These are phyloP conservation scores for Desmophyllum pertusum DNA, from an alignment of 92 coral and sea anemone genomes.

Conservation along the genomic window DNA sequence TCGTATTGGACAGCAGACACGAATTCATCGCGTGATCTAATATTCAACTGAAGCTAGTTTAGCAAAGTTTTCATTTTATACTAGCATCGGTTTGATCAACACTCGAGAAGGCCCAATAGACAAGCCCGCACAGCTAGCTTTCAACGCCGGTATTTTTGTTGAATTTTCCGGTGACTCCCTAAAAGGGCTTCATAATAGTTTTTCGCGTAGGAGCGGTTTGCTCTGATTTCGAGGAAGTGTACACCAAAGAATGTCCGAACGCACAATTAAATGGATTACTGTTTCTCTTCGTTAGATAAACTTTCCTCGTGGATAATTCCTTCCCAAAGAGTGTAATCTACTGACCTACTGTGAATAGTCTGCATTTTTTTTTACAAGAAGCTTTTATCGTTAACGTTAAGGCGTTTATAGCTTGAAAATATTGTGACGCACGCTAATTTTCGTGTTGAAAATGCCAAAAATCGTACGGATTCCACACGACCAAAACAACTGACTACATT, in stretches of 20 bases:
- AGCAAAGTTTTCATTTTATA: not conserved
- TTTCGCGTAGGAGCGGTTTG: not conserved
- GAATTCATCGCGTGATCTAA: slow-evolving; percentile 10
- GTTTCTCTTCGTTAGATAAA: not conserved
- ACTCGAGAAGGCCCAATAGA: not conserved
- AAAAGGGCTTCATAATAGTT: not conserved
- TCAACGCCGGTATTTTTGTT: not conserved
- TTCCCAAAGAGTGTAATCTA: not conserved
- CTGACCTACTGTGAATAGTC: slow-evolving; percentile 9
- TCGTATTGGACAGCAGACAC: not conserved
- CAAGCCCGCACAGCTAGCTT: not conserved
- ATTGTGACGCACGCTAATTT: slow-evolving; percentile 23
- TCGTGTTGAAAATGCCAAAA: slow-evolving; percentile 26
- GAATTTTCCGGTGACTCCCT: slow-evolving; percentile 43
- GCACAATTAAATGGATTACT: slow-evolving; percentile 12
- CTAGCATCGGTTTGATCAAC: not conserved
- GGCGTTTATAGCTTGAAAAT: slow-evolving; percentile 18
- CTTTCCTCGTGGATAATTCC: slow-evolving; percentile 1
- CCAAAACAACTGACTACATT: slow-evolving; percentile 3
- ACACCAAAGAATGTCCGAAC: not conserved
- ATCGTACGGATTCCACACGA: slow-evolving; percentile 31
- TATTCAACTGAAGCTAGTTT: not conserved
- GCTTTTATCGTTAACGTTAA: slow-evolving; percentile 33
- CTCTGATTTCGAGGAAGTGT: slow-evolving; percentile 4
- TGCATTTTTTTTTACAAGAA: slow-evolving; percentile 15